These are phyloP conservation scores for Dyspetes luteomarginatus DNA, from an alignment of 2,888 invertebrate species.

Conservation along the genomic window DNA sequence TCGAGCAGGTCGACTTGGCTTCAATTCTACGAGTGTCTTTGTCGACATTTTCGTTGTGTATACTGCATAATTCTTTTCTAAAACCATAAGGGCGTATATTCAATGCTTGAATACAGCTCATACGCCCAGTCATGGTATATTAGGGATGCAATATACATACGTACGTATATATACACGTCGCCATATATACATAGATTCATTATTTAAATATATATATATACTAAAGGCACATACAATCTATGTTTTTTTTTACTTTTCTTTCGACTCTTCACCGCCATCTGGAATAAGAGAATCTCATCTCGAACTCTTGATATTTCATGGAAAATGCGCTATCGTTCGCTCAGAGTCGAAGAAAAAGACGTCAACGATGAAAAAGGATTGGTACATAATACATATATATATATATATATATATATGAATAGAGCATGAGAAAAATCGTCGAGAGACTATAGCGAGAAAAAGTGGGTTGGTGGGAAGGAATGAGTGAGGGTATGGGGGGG, in stretches of 20 bases:
- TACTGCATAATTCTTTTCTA: background rate
- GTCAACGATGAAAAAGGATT: conserved; percentile 2
- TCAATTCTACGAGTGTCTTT: conserved; percentile 2
- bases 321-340: conserved; percentile 69
- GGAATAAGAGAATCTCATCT: conserved; percentile 78
- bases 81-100: too few relatives aligned
- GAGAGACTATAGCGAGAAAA: conserved; percentile 60
- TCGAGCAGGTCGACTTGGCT: conserved; percentile 20
- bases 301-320: conserved; percentile 79
- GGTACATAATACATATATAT: background rate
- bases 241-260: conserved; percentile 16
- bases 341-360: conserved; percentile 67
- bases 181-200: background rate
- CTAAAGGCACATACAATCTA: background rate
- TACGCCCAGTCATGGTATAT: too few relatives aligned
- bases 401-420: background rate
- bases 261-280: conserved; percentile 48
- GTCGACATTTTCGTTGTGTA: conserved; percentile 17
- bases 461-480: conserved; percentile 40
- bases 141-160: background rate
- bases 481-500: too few relatives aligned
- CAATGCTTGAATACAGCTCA: too few relatives aligned
- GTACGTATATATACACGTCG: too few relatives aligned
- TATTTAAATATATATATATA: background rate
- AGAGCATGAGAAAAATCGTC: conserved; percentile 59